A percentile compares a stretch with the other conserved stretches of the same genome.
phyloP scores from a whole-genome alignment of 35 echinoderm and acorn worm genomes.

The Ophioderma brevispina region DNA sequence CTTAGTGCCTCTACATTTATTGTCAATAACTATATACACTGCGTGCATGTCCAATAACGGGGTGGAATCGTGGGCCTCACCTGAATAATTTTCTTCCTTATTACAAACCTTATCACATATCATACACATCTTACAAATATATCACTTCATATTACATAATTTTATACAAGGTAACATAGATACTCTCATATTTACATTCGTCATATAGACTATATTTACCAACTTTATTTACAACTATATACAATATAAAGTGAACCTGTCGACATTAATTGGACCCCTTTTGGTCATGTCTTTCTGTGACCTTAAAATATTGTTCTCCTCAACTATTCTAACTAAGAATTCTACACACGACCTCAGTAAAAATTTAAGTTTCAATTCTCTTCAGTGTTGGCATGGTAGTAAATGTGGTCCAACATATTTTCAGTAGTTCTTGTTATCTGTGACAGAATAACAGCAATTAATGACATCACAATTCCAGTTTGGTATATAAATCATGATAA shows the following conservation, averaged over 20 bases:
- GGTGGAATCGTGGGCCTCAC: neutral
- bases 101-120: slow-evolving; percentile 1
- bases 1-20: neutral
- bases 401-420: too few species aligned
- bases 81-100: neutral
- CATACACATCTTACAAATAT: neutral
- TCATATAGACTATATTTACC: neutral
- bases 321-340: neutral
- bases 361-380: too few species aligned
- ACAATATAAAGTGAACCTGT: neutral
- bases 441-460: too few species aligned
- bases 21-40: neutral
- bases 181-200: neutral
- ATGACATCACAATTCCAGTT: too few species aligned
- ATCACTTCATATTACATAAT: neutral
- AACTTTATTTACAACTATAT: neutral
- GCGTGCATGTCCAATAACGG: neutral
- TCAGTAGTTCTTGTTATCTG: too few species aligned
- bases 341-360: neutral
- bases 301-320: neutral
- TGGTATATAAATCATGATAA: too few species aligned
- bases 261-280: neutral
- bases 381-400: too few species aligned
- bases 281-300: neutral
- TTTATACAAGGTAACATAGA: neutral